phyloP scores from a whole-genome alignment of 2,888 invertebrate genomes.

The Xestia ashworthii region DNA sequence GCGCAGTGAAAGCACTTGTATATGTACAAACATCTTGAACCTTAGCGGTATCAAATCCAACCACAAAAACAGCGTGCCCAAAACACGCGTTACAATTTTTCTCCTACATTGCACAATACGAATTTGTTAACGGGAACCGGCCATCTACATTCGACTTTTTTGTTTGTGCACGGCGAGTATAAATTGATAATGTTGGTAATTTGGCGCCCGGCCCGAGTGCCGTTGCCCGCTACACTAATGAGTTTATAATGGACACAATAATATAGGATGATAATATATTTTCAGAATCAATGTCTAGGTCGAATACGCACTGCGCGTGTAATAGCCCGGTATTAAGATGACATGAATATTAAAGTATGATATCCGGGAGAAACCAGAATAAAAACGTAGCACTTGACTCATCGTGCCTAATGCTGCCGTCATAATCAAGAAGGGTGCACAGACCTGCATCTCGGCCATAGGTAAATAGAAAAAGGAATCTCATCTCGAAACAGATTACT shows the following conservation, averaged over 20 bases:
- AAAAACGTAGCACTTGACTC: constrained; percentile 41
- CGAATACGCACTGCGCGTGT: constrained; percentile 71
- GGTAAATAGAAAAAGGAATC: constrained; percentile 16
- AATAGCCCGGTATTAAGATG: constrained; percentile 64
- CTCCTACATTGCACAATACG: constrained; percentile 90
- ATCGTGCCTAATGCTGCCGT: constrained; percentile 20
- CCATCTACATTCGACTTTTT: constrained; percentile 89
- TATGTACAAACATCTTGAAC: constrained; percentile 78
- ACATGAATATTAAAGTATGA: constrained; percentile 50
- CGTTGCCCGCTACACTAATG: constrained; percentile 90
- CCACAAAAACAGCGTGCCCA: constrained; percentile 82
- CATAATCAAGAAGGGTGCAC: constrained; percentile 8
- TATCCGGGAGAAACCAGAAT: constrained; percentile 55
- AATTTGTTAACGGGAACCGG: constrained; percentile 90
- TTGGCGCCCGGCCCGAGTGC: constrained; percentile 88
- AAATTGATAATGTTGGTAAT: constrained; percentile 91
- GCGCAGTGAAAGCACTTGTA: constrained; percentile 86
- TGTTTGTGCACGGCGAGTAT: constrained; percentile 88
- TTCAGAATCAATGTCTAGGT: constrained; percentile 89
- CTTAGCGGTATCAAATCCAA: constrained; percentile 86
- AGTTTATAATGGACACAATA: constrained; percentile 90
- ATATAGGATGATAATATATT: constrained; percentile 88
- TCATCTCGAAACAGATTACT: constrained; percentile 21
- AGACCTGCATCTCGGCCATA: constrained; percentile 4
- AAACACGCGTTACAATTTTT: constrained; percentile 89